Conservation (phyloP, 2,797 vertebrate genomes). For the Etheostoma nigrum region DNA sequence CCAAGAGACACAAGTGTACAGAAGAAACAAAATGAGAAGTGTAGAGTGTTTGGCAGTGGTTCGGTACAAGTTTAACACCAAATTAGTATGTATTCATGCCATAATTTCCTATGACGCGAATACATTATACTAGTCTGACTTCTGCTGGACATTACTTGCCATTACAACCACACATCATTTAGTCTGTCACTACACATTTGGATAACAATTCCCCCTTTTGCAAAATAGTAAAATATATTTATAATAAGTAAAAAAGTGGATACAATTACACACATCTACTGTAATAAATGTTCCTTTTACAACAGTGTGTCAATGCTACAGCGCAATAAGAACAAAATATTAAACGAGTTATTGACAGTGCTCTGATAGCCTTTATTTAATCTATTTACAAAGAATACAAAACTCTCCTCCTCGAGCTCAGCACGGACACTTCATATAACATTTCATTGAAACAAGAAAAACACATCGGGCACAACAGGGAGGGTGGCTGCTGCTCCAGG, state of each 20-base stretch:
- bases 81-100: slow-evolving; percentile 12
- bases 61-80: slow-evolving; percentile 21
- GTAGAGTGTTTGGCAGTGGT: background rate
- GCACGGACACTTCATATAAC: slow-evolving; percentile 25
- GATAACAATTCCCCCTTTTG: background rate
- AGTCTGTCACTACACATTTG: background rate
- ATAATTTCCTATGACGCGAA: slow-evolving; percentile 29
- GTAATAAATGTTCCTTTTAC: background rate
- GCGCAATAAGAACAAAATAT: slow-evolving; percentile 3
- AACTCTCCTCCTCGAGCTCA: slow-evolving; percentile 54
- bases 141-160: slow-evolving; percentile 77
- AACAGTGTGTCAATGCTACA: background rate
- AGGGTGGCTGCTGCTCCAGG: slow-evolving; percentile 17
- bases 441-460: slow-evolving; percentile 21
- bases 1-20: slow-evolving; percentile 33
- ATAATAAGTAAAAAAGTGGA: background rate
- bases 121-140: slow-evolving; percentile 76
- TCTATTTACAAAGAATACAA: slow-evolving; percentile 87
- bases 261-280: background rate
- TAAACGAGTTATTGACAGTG: slow-evolving; percentile 17
- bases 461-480: slow-evolving; percentile 22
- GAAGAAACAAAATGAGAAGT: slow-evolving; percentile 15
- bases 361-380: slow-evolving; percentile 75
- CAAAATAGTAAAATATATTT: background rate
- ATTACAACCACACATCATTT: slow-evolving; percentile 58